Base-by-base conservation (phyloP, 2,888 invertebrate genomes). In the Pycnomerus fuliginosus region DNA sequence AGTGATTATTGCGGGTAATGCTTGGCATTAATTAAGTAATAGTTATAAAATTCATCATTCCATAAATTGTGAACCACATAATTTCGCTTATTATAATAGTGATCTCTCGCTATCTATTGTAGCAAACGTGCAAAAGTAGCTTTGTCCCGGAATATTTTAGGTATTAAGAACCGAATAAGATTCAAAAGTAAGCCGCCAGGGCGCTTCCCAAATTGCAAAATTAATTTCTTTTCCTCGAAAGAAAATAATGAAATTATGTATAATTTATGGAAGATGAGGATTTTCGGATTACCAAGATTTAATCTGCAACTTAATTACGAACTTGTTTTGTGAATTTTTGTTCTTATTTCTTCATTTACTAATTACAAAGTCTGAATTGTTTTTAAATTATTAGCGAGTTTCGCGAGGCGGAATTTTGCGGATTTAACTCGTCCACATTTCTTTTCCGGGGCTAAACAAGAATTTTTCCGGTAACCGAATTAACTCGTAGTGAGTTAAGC, bases 221-320 rank as follows among this genome's bases (percentile, higher is more conserved):
- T 25, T 28, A 22, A 36, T 17, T 37, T 37, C 42, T 36, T 36
- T 36, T 28, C 24, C 30, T 13, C 31, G 51, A 55, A 52, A 47
- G 50, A 53, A 45, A 43, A 44, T 65, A 64, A 67, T 58, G 54
- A 61, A 60, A 65, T 67, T 64, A 64, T 64, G 50, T 56, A 62
- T 62, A 65, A 65, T 65, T 67, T 61, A 66, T 62, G 56, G 60
- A 57, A 58, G 56, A 62, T 59, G 62, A 56, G 64, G 64, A 66
- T 67, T 65, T 66, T 65, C 62, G 63, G 65, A 65, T 66, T 66
- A 65, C 58, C 53, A 55, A 55, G 62, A 65, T 65, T 67, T 65
- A 66, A 66, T 65, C 63, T 58, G 50, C 61, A 58, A 66, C 65
- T 65, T 62, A 60, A 65, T 65, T 65, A 65, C 58, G 53, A 61